These are phyloP conservation scores for Empis stercorea DNA, from an alignment of 2,888 invertebrate genomes.

Conservation along the genomic window DNA sequence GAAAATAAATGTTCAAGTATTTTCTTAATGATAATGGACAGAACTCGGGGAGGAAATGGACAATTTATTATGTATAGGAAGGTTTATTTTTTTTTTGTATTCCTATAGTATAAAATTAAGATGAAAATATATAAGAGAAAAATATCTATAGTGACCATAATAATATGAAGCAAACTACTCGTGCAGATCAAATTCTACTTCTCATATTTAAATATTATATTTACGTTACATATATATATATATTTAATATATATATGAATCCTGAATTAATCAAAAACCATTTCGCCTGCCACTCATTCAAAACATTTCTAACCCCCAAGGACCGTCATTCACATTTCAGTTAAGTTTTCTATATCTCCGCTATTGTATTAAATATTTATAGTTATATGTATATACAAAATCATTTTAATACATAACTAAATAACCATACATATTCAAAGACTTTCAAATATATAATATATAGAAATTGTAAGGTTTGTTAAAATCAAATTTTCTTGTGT, in stretches of 20 bases:
- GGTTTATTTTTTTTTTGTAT: not conserved
- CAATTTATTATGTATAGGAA: too few species aligned
- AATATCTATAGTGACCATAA: not conserved
- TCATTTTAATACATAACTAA: too few species aligned
- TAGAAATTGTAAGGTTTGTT: too few species aligned
- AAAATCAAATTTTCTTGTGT: too few species aligned
- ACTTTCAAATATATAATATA: too few species aligned
- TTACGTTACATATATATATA: not conserved
- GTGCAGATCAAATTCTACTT: not conserved
- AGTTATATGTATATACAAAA: too few species aligned
- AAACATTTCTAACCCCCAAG: not conserved
- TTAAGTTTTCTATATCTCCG: not conserved
- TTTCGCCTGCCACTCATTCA: constrained; percentile 21
- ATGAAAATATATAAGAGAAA: not conserved
- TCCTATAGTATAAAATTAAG: not conserved
- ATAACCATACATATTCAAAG: too few species aligned
- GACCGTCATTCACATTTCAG: not conserved
- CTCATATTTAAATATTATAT: not conserved
- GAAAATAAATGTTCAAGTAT: too few species aligned
- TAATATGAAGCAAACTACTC: not conserved
- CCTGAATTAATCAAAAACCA: constrained; percentile 20
- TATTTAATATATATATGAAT: not conserved
- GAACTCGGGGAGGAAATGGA: too few species aligned
- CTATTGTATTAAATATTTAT: not conserved
- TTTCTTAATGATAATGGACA: too few species aligned